Conservation (phyloP, 2,797 vertebrate species). For the Diplodus sargus region DNA sequence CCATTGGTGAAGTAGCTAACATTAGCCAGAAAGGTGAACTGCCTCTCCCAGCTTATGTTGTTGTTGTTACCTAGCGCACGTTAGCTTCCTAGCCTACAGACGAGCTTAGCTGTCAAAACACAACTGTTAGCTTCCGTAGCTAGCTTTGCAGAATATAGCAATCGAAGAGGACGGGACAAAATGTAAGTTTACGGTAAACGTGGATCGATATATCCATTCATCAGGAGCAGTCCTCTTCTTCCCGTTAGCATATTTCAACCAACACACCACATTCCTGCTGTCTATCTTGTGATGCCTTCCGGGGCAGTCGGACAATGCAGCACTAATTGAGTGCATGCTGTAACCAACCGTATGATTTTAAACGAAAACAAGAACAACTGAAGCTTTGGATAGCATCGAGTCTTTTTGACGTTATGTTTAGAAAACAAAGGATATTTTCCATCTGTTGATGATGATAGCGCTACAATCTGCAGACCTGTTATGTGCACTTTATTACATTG, state of each 20-base stretch:
- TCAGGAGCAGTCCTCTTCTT: conserved; percentile 43
- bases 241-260: conserved; percentile 53
- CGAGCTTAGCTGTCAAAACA: conserved; percentile 70
- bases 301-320: not conserved
- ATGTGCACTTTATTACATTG: not conserved
- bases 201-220: conserved; percentile 63
- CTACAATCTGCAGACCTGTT: not conserved
- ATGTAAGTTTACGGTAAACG: conserved; percentile 60
- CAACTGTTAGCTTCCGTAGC: conserved; percentile 42
- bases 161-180: not conserved
- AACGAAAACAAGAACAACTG: not conserved
- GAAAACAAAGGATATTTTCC: not conserved
- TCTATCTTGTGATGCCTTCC: conserved; percentile 67
- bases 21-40: not conserved
- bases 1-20: not conserved
- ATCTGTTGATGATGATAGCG: not conserved
- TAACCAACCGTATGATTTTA: not conserved
- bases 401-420: not conserved
- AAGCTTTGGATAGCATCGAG: accelerated
- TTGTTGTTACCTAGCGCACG: conserved; percentile 30
- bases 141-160: conserved; percentile 7
- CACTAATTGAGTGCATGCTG: accelerated
- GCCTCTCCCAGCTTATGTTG: conserved; percentile 12
- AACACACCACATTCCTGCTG: conserved; percentile 48
- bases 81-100: conserved; percentile 52